Base-by-base conservation (phyloP, 2,113 vertebrate genomes). In the Tor tambroides region DNA sequence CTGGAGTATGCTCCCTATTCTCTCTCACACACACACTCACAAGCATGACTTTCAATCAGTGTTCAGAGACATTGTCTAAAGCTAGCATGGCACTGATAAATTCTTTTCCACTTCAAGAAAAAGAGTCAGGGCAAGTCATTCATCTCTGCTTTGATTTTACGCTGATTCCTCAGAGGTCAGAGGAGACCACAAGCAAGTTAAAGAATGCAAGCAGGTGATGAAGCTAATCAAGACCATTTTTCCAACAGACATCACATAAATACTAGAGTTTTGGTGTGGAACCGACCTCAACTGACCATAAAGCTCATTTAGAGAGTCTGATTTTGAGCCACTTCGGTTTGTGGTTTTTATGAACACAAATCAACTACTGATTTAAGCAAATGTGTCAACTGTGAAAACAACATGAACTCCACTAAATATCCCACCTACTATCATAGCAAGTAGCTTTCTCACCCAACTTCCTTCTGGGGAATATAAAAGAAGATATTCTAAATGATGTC, bases 121-220 rank as follows among this genome's bases (percentile, higher is more conserved):
- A 38, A 26, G 32, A 63, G 56, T 26, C 35, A 83, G n/a, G 63
- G 8, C 26, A 46, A 51, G 63, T 14, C 41, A 83, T 83, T 32
- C 63, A 51, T 83, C 63, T 51, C 63, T 10, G 59, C 59, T 69
- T 23, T 83, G 38, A 46, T 83, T 83, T 71, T 51, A 69, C 23
- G 17, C n/a, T 28, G 59, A 43, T n/a, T 61, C n/a, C 49, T 14
- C 6, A 46, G 14, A 67, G 38, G 59, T 67, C 41, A 67, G 41
- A 26, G 38, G n/a, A 65, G 56, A 65, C 26, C 21, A 65, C 23
- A 51, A 71, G 61, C 4, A 54, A 78, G 28, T 76, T 49, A 63
- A 80, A 63, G 23, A 80, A 63, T 0, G 14, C 35, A 63, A 63
- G 49, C 30, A 59, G 6, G 35, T 43, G 23, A 75, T 26, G 41